Percentiles rank a stretch among this genome's conserved stretches.
These are phyloP conservation scores for Trissolcus brochymenae DNA, from an alignment of 2,888 invertebrate species.

Conservation along the genomic window DNA sequence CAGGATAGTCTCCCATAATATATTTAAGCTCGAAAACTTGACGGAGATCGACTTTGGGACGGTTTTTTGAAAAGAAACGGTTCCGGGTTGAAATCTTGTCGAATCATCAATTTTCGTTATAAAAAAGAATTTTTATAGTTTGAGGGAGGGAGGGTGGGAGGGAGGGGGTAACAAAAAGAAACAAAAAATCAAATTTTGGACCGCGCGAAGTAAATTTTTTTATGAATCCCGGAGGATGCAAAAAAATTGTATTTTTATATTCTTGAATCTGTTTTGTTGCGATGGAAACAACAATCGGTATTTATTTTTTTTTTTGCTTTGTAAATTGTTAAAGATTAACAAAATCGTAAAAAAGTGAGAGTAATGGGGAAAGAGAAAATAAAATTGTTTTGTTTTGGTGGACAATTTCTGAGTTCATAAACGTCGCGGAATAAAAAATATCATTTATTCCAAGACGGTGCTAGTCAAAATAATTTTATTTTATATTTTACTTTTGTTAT, in stretches of 20 bases:
- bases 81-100: conserved; percentile 43
- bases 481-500: background rate
- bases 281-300: too few species aligned
- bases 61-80: conserved; percentile 30
- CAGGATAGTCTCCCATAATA: conserved; percentile 15
- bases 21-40: conserved; percentile 28
- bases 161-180: too few species aligned
- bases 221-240: too few species aligned
- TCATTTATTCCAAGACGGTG: background rate
- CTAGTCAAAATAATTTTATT: conserved; percentile 4
- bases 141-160: too few species aligned
- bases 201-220: too few species aligned
- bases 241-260: too few species aligned
- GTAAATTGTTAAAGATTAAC: background rate
- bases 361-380: background rate
- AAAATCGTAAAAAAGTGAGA: background rate
- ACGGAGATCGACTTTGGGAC: conserved; percentile 32
- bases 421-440: conserved; percentile 1
- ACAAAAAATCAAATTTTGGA: too few species aligned
- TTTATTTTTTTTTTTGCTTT: conserved; percentile 1
- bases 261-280: too few species aligned
- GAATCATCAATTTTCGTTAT: conserved; percentile 16
- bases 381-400: conserved; percentile 2
- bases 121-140: too few species aligned
- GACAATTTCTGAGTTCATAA: background rate